Evolutionary conservation across 1,140 invertebrate species (phyloP).

Genomic region (Pteromalus puparum): DNA sequence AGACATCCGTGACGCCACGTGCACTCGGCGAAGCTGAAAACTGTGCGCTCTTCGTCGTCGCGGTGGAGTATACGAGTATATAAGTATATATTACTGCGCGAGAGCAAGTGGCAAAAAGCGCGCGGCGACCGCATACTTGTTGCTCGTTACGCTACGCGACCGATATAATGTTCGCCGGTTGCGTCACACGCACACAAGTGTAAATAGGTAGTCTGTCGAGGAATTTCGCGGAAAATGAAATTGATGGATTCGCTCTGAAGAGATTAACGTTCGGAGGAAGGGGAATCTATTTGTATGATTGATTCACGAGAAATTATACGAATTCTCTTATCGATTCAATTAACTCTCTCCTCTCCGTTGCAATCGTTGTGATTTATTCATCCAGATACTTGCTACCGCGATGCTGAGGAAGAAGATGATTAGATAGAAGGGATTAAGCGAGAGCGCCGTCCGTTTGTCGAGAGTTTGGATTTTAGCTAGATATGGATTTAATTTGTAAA

Average conservation of each 20-base stretch:
- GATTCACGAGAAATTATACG: conserved; percentile 7
- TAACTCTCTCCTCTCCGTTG: background rate
- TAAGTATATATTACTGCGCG: background rate
- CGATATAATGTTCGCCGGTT: background rate
- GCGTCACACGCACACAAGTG: background rate
- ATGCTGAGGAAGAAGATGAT: background rate
- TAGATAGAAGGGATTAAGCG: conserved; percentile 3
- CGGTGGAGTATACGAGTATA: background rate
- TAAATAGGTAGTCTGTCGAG: background rate
- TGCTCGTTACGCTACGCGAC: conserved; percentile 7
- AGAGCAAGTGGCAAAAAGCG: background rate
- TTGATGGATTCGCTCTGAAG: background rate
- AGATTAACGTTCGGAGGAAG: background rate
- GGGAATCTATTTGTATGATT: background rate
- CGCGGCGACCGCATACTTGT: conserved; percentile 7
- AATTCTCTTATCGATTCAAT: conserved; percentile 35
- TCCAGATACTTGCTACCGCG: background rate
- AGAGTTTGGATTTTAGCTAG: too few species aligned
- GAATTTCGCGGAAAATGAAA: background rate
- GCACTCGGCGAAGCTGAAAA: background rate
- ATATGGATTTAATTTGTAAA: background rate
- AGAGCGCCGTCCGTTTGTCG: background rate
- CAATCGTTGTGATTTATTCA: conserved; percentile 24
- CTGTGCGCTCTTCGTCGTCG: background rate
- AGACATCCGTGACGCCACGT: conserved; percentile 23